Percentiles rank a stretch among this genome's conserved stretches.
These are phyloP conservation scores for Albula glossodonta DNA, from an alignment of 2,113 vertebrate genomes.

Conservation along the genomic window DNA sequence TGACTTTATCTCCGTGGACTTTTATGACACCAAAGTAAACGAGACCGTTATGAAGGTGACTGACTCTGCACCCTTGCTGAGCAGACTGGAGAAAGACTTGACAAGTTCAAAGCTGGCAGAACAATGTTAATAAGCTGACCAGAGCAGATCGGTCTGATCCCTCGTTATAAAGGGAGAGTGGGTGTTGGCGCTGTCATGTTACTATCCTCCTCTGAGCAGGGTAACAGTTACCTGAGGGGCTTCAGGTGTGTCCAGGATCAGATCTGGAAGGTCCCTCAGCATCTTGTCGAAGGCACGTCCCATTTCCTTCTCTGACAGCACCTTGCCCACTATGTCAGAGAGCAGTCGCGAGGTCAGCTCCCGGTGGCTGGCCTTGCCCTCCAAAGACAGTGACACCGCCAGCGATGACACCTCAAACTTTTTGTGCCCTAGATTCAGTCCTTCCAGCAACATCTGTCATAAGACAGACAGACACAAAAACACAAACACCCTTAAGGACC, in stretches of 20 bases:
- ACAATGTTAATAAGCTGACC: neutral
- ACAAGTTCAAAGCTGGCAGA: neutral
- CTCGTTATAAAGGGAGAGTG: neutral
- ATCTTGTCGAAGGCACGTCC: constrained; percentile 76
- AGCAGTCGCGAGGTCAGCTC: constrained; percentile 84
- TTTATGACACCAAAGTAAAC: too few relatives aligned
- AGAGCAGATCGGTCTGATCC: neutral
- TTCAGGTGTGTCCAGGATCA: constrained; percentile 84
- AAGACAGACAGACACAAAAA: neutral
- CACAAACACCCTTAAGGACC: constrained; percentile 20
- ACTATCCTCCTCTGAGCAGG: too few relatives aligned
- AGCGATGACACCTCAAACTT: constrained; percentile 75
- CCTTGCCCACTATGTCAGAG: constrained; percentile 73
- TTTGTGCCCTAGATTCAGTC: constrained; percentile 74
- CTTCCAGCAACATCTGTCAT: constrained; percentile 74
- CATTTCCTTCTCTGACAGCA: constrained; percentile 72
- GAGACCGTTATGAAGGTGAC: too few relatives aligned
- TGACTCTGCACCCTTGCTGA: too few relatives aligned
- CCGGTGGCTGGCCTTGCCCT: constrained; percentile 84
- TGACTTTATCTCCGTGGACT: too few relatives aligned
- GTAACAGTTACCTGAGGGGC: constrained; percentile 74
- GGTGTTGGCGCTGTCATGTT: neutral
- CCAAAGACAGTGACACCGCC: constrained; percentile 79
- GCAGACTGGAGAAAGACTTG: too few relatives aligned
- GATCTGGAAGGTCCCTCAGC: constrained; percentile 79